Percentiles rank a stretch among this genome's conserved stretches.
Evolutionary conservation across 1,140 invertebrate species (phyloP).

Genomic region (Stenopsyche tienmushanensis): DNA sequence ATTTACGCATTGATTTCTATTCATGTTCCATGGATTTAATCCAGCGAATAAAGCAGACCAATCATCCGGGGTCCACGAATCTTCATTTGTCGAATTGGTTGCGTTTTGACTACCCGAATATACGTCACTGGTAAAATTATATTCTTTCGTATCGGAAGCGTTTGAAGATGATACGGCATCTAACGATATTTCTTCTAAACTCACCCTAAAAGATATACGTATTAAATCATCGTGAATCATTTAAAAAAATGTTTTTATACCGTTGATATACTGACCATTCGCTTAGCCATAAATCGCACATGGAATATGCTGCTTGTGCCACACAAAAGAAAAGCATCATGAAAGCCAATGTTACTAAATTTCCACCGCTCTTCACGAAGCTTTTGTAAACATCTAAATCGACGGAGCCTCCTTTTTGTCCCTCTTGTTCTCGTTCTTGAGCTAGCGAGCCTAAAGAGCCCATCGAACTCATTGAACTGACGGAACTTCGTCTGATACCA

Average conservation of each 20-base stretch:
- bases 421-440: constrained; percentile 42
- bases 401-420: constrained; percentile 49
- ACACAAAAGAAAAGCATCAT: constrained; percentile 54
- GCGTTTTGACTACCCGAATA: neutral
- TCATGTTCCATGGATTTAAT: constrained; percentile 45
- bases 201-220: constrained; percentile 53
- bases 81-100: neutral
- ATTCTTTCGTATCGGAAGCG: neutral
- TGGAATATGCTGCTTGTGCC: constrained; percentile 50
- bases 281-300: constrained; percentile 51
- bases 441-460: constrained; percentile 3
- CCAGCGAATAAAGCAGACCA: constrained; percentile 16
- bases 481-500: constrained; percentile 17
- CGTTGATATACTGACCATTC: constrained; percentile 46
- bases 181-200: constrained; percentile 48
- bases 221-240: neutral
- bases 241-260: neutral
- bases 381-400: constrained; percentile 53
- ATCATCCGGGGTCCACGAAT: constrained; percentile 1
- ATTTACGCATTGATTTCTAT: constrained; percentile 57
- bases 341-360: constrained; percentile 50
- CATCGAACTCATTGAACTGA: constrained; percentile 19
- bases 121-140: neutral
- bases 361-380: constrained; percentile 60
- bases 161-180: no score